A percentile compares a stretch with the other conserved stretches of the same genome.
phyloP scores from a whole-genome alignment of 2,888 invertebrate species.

The Salticus scenicus region DNA sequence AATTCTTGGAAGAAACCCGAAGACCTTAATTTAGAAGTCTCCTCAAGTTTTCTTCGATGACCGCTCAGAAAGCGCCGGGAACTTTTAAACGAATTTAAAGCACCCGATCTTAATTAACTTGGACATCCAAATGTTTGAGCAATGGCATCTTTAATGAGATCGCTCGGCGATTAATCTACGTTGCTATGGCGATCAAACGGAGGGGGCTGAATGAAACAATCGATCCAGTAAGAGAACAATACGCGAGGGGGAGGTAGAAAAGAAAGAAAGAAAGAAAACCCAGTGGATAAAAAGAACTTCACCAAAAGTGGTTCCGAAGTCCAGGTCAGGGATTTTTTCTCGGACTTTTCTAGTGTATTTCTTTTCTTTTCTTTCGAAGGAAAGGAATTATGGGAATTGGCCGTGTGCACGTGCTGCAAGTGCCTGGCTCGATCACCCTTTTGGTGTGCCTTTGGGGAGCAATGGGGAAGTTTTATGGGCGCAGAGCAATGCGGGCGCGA shows the following conservation, averaged over 20 bases:
- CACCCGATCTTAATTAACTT: slow-evolving; percentile 67
- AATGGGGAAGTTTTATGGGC: slow-evolving; percentile 68
- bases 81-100: slow-evolving; percentile 70
- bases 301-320: slow-evolving; percentile 66
- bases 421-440: slow-evolving; percentile 63
- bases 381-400: slow-evolving; percentile 68
- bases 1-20: slow-evolving; percentile 45
- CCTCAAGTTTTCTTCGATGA: slow-evolving; percentile 43
- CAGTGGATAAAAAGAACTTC: slow-evolving; percentile 65
- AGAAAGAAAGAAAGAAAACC: slow-evolving; percentile 40
- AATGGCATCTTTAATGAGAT: slow-evolving; percentile 68
- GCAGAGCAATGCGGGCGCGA: slow-evolving; percentile 55
- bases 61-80: slow-evolving; percentile 21
- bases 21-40: slow-evolving; percentile 67
- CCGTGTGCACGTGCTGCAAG: slow-evolving; percentile 64
- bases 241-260: slow-evolving; percentile 16
- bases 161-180: slow-evolving; percentile 65
- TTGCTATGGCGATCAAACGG: slow-evolving; percentile 60
- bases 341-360: slow-evolving; percentile 29
- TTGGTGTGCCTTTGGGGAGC: slow-evolving; percentile 64
- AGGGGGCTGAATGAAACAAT: slow-evolving; percentile 32
- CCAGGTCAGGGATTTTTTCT: slow-evolving; percentile 52
- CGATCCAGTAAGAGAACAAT: slow-evolving; percentile 62
- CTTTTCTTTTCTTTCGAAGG: slow-evolving; percentile 38
- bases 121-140: slow-evolving; percentile 68